Evolutionary conservation across 2,888 invertebrate genomes (phyloP).

Genomic region (Tholera decimalis): DNA sequence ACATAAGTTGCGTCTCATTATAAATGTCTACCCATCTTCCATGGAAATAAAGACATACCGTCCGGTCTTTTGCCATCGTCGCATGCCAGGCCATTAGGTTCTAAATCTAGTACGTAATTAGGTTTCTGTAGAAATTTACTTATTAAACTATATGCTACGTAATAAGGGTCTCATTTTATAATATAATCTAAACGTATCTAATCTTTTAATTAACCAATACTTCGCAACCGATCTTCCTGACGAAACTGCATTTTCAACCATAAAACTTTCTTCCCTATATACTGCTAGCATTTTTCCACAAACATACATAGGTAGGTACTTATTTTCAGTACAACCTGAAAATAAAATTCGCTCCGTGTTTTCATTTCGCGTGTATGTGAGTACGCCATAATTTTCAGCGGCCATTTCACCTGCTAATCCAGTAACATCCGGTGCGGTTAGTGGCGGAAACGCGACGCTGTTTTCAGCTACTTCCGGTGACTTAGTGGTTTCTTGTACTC

Average conservation of each 20-base stretch:
- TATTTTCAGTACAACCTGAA: slow-evolving; percentile 34
- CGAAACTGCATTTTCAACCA: not conserved
- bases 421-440: slow-evolving; percentile 64
- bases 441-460: slow-evolving; percentile 72
- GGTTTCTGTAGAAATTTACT: no score
- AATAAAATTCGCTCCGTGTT: slow-evolving; percentile 53
- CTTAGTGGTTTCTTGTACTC: slow-evolving; percentile 65
- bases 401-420: slow-evolving; percentile 65
- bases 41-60: no score
- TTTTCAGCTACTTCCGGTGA: slow-evolving; percentile 75
- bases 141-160: not conserved
- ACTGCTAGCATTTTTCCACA: slow-evolving; percentile 4
- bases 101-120: no score
- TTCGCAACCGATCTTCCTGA: not conserved
- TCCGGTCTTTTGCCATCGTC: no score
- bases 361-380: slow-evolving; percentile 57
- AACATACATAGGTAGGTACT: slow-evolving; percentile 9
- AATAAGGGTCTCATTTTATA: not conserved
- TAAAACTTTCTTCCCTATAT: slow-evolving; percentile 8
- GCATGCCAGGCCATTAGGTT: no score
- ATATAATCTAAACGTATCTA: not conserved
- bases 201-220: not conserved
- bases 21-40: no score
- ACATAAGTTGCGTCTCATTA: no score
- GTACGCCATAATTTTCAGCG: slow-evolving; percentile 61